These are phyloP conservation scores for Momotus momota DNA, from an alignment of 2,797 vertebrate species.

Conservation along the genomic window DNA sequence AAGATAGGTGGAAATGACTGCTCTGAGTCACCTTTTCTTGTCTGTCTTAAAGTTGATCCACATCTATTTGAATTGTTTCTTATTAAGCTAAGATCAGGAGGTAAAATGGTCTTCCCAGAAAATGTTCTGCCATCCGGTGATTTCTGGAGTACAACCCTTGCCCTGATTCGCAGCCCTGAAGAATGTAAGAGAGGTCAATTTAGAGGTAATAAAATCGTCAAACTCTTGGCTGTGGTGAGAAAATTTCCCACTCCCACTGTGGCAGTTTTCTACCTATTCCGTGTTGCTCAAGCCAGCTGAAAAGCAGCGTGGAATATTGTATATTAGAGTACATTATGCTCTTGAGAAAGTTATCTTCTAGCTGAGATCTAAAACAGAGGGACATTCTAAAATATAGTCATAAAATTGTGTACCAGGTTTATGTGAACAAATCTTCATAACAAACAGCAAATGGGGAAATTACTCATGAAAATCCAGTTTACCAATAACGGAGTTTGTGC, in stretches of 20 bases:
- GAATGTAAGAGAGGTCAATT: neutral
- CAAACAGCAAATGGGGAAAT: neutral
- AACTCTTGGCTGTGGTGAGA: neutral
- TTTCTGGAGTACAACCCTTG: neutral
- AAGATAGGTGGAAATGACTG: neutral
- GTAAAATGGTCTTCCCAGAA: neutral
- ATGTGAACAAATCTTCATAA: slow-evolving; percentile 32
- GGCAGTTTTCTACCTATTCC: neutral
- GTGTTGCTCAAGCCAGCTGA: neutral
- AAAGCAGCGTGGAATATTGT: neutral
- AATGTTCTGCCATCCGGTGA: neutral
- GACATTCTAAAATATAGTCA: neutral
- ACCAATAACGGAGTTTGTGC: slow-evolving; percentile 11
- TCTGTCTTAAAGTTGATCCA: neutral
- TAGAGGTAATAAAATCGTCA: slow-evolving; percentile 26
- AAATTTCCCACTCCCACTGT: slow-evolving; percentile 26
- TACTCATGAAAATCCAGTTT: slow-evolving; percentile 26
- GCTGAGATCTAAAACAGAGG: neutral
- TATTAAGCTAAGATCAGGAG: neutral
- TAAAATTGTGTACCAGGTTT: neutral
- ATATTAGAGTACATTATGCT: neutral
- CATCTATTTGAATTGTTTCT: neutral
- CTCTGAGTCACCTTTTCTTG: neutral
- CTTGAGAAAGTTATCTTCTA: slow-evolving; percentile 17
- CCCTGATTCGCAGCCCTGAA: neutral